Evolutionary conservation across 2,113 vertebrate genomes (phyloP).

Genomic region (Prietella phreatophila): DNA sequence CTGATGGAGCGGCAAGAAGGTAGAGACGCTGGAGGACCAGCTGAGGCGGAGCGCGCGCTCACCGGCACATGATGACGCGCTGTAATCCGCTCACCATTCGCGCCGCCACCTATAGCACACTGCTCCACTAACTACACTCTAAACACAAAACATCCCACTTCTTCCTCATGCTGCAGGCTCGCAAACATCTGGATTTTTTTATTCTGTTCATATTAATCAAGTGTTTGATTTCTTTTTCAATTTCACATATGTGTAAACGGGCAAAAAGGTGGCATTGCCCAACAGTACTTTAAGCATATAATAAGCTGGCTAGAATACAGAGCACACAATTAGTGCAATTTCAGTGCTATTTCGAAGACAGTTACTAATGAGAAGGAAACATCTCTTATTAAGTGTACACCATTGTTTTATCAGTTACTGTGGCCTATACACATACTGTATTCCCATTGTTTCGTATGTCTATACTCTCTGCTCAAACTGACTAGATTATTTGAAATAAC

Average conservation of each 20-base stretch:
- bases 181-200: constrained; percentile 14
- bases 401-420: background rate
- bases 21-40: constrained; percentile 76
- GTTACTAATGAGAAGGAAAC: background rate
- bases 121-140: background rate
- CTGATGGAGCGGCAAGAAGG: constrained; percentile 73
- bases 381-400: background rate
- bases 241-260: background rate
- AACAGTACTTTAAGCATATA: background rate
- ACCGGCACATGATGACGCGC: constrained; percentile 55
- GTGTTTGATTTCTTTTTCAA: background rate
- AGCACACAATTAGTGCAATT: background rate
- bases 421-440: background rate
- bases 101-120: background rate
- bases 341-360: background rate
- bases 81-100: constrained; percentile 50
- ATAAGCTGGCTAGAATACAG: background rate
- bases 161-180: background rate
- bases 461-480: background rate
- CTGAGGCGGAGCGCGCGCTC: constrained; percentile 62
- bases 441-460: background rate
- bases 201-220: background rate
- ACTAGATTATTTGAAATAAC: no score
- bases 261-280: background rate
- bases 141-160: constrained; percentile 15